Conservation (phyloP, 2,888 invertebrate genomes). For the Mythimna pallens region DNA sequence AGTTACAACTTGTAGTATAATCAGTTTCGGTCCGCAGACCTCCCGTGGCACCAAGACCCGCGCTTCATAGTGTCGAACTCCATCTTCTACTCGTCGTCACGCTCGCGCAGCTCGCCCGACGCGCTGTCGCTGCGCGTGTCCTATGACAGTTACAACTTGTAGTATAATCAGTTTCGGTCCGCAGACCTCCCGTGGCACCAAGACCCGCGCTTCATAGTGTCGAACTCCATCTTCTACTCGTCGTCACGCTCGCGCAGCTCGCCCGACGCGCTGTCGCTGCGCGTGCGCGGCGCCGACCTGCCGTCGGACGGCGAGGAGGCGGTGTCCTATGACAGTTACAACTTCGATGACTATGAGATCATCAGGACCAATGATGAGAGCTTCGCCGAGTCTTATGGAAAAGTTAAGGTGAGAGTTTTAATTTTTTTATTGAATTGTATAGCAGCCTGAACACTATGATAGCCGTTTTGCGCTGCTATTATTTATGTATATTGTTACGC, state of each 20-base stretch:
- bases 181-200: constrained; percentile 87
- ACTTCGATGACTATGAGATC: constrained; percentile 86
- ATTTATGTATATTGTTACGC: too few species aligned
- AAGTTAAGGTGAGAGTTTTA: constrained; percentile 57
- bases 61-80: too few species aligned
- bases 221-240: constrained; percentile 82
- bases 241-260: constrained; percentile 63
- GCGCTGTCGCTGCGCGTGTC: too few species aligned
- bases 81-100: too few species aligned
- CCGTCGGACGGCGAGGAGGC: constrained; percentile 84
- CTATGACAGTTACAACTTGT: neutral
- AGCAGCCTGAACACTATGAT: too few species aligned
- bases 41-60: too few species aligned
- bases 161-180: neutral
- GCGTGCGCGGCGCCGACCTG: constrained; percentile 31
- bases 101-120: too few species aligned
- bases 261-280: constrained; percentile 50
- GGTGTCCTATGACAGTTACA: constrained; percentile 78
- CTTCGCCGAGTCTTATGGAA: constrained; percentile 69
- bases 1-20: neutral
- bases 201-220: constrained; percentile 78
- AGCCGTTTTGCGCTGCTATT: too few species aligned
- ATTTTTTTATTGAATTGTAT: too few species aligned
- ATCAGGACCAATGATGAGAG: constrained; percentile 79
- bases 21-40: too few species aligned